Base-by-base conservation (phyloP, 30 jellyfish, hydroid and myxozoan species). In the Rhopilema esculentum region DNA sequence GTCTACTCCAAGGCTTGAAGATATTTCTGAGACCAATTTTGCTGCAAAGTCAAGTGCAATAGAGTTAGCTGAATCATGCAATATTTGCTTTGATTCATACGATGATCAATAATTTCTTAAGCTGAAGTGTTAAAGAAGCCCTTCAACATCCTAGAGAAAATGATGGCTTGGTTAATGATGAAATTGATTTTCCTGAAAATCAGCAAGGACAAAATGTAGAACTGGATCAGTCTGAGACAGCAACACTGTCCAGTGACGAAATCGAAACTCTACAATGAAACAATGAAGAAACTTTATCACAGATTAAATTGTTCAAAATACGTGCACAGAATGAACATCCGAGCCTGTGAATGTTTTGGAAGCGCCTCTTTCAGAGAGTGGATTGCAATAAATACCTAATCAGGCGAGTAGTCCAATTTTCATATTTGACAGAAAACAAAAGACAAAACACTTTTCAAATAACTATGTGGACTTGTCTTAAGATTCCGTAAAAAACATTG, bases 11-110 rank as follows among this genome's bases (percentile, higher is more conserved):
- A 52, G 82, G 19, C 1, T 62, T n/a, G n/a, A 65, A 27, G 80
- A 28, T 24, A 79, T 71, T 25, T 7, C 83, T 29, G 68, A 72
- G 28, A 27, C 67, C 49, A 72, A 27, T 72, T 29, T 72, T 72
- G 83, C 83, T 8, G 83, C 83, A 72, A 72, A 72, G 69, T 27
- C 83, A 72, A 72, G 83, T 72, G 83, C 83, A 72, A 72, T 72
- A 72, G 83, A 72, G 83, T 50, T 72, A 72, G 83, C 83, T 31
- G 68, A 72, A 72, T 72, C 83, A 26, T 72, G 83, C 18, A 30
- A 50, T 63, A 72, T 72, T 57, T 27, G 31, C 31, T 0, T 72
- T 19, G 83, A 72, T 72, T 70, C 81, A 26, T 72, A 12, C 49
- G 68, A 0, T 72, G 83, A 27, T 32, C 40, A 72, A 1, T 72